These are phyloP conservation scores for Vultur gryphus DNA, from an alignment of 2,797 vertebrate species.

Conservation along the genomic window DNA sequence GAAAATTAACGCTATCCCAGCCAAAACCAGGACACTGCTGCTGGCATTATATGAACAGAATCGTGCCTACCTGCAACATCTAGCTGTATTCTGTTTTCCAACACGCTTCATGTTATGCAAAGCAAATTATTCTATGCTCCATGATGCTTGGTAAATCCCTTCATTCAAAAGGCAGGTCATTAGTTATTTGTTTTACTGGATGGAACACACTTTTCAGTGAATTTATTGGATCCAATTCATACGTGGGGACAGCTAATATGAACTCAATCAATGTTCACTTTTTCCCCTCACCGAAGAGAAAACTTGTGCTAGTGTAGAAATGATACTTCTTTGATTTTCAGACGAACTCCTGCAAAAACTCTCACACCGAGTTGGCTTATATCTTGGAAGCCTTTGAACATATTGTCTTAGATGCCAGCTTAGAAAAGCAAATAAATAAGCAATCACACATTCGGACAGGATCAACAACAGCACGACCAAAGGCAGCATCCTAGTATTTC, in stretches of 20 bases:
- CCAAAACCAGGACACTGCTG: neutral
- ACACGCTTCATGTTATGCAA: neutral
- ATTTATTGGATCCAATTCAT: neutral
- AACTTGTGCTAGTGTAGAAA: neutral
- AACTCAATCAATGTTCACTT: neutral
- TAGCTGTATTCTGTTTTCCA: neutral
- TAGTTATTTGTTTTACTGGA: neutral
- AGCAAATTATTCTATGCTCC: neutral
- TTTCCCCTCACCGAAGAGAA: neutral
- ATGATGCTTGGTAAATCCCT: neutral
- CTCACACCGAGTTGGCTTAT: neutral
- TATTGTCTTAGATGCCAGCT: neutral
- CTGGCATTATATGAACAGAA: neutral
- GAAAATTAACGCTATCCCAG: no score
- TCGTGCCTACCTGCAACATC: neutral
- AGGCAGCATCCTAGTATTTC: neutral
- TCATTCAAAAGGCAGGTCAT: neutral
- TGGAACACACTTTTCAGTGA: neutral
- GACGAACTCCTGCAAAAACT: neutral
- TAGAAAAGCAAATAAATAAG: constrained; percentile 12
- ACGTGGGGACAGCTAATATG: neutral
- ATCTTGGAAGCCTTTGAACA: constrained; percentile 3
- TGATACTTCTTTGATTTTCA: neutral
- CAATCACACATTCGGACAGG: neutral
- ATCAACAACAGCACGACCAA: neutral